phyloP scores from a whole-genome alignment of 2,797 vertebrate genomes.

The Perodicticus potto region DNA sequence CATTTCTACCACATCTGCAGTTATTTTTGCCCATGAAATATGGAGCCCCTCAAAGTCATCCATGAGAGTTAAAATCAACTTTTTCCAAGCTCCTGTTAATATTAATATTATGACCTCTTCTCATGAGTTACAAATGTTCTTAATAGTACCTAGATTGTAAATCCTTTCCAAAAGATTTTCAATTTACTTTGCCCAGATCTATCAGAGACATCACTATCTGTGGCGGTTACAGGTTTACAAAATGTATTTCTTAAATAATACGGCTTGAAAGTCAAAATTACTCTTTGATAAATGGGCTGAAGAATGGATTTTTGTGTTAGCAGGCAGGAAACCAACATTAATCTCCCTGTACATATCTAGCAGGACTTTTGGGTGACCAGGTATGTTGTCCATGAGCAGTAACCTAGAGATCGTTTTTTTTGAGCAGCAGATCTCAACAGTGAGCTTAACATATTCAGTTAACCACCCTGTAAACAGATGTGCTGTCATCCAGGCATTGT shows the following conservation, averaged over 20 bases:
- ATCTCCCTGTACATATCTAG: neutral
- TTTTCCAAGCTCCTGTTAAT: neutral
- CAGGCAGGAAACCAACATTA: neutral
- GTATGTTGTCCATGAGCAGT: neutral
- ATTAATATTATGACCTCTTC: neutral
- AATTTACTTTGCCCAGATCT: neutral
- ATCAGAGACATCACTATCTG: neutral
- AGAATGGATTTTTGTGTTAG: neutral
- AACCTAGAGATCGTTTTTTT: neutral
- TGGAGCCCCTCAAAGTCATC: neutral
- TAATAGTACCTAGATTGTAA: neutral
- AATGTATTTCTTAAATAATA: neutral
- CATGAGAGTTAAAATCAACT: neutral
- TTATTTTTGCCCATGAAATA: neutral
- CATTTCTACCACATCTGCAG: neutral
- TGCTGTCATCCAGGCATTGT: neutral
- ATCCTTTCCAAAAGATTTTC: neutral
- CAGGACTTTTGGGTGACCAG: neutral
- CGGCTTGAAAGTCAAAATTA: neutral
- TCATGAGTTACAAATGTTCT: neutral
- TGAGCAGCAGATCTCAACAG: neutral
- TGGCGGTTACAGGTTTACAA: neutral
- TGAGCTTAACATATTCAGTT: neutral
- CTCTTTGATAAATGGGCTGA: neutral
- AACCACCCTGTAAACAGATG: neutral